These are phyloP conservation scores for Heliothis virescens DNA, from an alignment of 1,140 invertebrate genomes.

Conservation along the genomic window DNA sequence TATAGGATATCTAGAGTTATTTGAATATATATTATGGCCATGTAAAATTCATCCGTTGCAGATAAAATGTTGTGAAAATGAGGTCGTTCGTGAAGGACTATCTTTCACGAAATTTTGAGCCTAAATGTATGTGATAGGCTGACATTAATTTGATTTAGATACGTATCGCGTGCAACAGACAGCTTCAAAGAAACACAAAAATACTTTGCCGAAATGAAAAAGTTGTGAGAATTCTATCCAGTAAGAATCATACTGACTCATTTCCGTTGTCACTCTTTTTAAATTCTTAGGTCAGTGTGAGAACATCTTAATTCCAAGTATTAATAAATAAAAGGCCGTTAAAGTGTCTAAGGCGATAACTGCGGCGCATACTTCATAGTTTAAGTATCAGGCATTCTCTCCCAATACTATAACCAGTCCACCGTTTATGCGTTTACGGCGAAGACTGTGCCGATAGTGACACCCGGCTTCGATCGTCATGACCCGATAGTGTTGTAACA, in stretches of 20 bases:
- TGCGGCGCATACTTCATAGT: conserved; percentile 36
- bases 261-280: conserved; percentile 32
- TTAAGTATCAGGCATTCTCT: conserved; percentile 44
- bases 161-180: conserved; percentile 11
- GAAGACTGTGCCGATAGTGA: conserved; percentile 55
- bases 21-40: conserved; percentile 35
- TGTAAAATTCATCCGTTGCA: conserved; percentile 42
- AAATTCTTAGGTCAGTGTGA: conserved; percentile 10
- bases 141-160: conserved; percentile 25
- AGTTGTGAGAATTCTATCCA: conserved; percentile 19
- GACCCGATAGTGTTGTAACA: conserved; percentile 59
- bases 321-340: conserved; percentile 39
- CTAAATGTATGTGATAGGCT: conserved; percentile 11
- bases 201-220: not conserved
- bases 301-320: conserved; percentile 33
- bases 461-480: conserved; percentile 60
- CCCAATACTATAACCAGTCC: conserved; percentile 50
- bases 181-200: not conserved
- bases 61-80: conserved; percentile 31
- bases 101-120: conserved; percentile 6
- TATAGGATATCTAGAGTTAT: conserved; percentile 34
- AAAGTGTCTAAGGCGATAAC: conserved; percentile 39
- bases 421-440: conserved; percentile 50
- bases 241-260: conserved; percentile 26
- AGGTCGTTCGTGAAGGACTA: conserved; percentile 21